Conservation (phyloP, 2,888 invertebrate species). For the Metopia argyrocephala region DNA sequence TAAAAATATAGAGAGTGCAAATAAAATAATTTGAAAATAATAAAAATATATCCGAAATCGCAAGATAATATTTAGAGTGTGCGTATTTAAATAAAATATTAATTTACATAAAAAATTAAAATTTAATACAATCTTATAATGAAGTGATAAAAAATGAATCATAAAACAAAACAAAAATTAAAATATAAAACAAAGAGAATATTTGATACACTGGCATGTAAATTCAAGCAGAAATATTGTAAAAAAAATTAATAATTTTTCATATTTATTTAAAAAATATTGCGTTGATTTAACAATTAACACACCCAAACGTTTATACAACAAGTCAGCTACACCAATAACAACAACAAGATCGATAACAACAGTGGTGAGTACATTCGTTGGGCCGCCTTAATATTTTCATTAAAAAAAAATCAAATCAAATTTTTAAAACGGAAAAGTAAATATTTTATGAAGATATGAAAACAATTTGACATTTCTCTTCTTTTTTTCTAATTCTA, state of each 20-base stretch:
- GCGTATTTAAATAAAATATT: not conserved
- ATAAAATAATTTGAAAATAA: not conserved
- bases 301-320: not conserved
- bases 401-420: no score
- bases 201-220: not conserved
- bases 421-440: not conserved
- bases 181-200: constrained; percentile 10
- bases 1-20: not conserved
- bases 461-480: not conserved
- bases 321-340: not conserved
- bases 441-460: not conserved
- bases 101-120: constrained; percentile 3
- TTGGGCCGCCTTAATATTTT: not conserved
- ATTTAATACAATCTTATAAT: not conserved
- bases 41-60: not conserved
- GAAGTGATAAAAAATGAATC: constrained; percentile 22
- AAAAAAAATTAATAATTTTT: not conserved
- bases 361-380: not conserved
- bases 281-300: constrained; percentile 10
- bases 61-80: not conserved
- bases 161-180: constrained; percentile 1
- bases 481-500: not conserved
- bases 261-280: not conserved
- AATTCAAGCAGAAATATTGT: not conserved
- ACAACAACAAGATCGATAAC: not conserved